These are phyloP conservation scores for Nasonia giraulti DNA, from an alignment of 1,140 invertebrate species.

Conservation along the genomic window DNA sequence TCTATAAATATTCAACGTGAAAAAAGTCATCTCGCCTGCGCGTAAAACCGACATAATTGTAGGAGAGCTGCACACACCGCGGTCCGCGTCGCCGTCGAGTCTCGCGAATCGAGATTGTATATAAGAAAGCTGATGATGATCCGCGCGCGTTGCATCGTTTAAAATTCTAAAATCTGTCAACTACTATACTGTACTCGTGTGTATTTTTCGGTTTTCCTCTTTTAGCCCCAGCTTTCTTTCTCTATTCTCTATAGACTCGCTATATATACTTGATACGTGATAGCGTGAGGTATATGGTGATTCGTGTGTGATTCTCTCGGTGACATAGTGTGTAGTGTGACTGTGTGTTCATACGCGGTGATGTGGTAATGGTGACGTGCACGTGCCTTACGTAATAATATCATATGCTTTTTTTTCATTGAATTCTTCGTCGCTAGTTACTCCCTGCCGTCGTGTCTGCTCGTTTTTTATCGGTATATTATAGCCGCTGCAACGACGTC, in stretches of 20 bases:
- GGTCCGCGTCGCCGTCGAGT: background rate
- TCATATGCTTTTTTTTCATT: constrained; percentile 2
- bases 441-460: background rate
- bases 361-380: constrained; percentile 24
- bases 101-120: background rate
- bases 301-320: background rate
- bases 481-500: background rate
- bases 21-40: constrained; percentile 24
- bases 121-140: background rate
- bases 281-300: background rate
- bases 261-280: constrained; percentile 8
- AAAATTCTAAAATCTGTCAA: constrained; percentile 27
- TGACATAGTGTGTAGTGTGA: background rate
- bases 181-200: background rate
- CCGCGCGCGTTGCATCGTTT: background rate
- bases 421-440: background rate
- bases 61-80: background rate
- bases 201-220: constrained; percentile 2
- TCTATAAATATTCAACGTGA: constrained; percentile 48
- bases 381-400: constrained; percentile 35
- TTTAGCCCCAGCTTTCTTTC: background rate
- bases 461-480: background rate
- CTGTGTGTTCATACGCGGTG: constrained; percentile 15
- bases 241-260: constrained; percentile 22
- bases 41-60: background rate